These are phyloP conservation scores for Artibeus lituratus DNA, from an alignment of 2,797 vertebrate species.

Conservation along the genomic window DNA sequence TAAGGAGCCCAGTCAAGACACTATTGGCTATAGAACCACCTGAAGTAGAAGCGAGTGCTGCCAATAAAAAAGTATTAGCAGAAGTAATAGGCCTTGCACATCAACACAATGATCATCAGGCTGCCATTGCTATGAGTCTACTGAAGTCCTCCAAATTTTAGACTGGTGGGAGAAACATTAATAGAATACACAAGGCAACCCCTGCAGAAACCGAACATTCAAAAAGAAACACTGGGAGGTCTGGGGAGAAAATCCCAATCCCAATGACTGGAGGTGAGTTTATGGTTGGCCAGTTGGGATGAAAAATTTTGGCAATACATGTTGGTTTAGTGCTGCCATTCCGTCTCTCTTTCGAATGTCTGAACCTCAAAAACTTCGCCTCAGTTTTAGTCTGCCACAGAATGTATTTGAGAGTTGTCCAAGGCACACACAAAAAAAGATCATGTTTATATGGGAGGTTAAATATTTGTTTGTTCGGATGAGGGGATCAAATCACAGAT, in stretches of 20 bases:
- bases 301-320: conserved; percentile 96
- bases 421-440: too few relatives aligned
- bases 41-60: too few relatives aligned
- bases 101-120: conserved; percentile 82
- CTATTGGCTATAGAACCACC: too few relatives aligned
- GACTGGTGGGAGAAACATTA: conserved; percentile 85
- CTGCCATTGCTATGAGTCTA: conserved; percentile 83
- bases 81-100: conserved; percentile 67
- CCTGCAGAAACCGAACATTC: conserved; percentile 87
- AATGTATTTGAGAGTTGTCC: too few relatives aligned
- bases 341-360: conserved; percentile 78
- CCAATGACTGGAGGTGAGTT: conserved; percentile 89
- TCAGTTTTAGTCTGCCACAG: too few relatives aligned
- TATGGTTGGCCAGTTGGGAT: conserved; percentile 95
- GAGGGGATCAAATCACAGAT: not conserved
- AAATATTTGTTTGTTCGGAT: too few relatives aligned
- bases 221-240: conserved; percentile 93
- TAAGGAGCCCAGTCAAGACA: not conserved
- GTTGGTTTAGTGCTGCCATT: conserved; percentile 99
- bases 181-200: conserved; percentile 86
- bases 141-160: conserved; percentile 85
- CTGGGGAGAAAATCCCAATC: conserved; percentile 88
- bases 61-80: conserved; percentile 33
- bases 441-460: too few relatives aligned
- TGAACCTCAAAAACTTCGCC: too few relatives aligned